phyloP scores from a whole-genome alignment of 2,888 invertebrate genomes.

The Hanleya hanleyi region DNA sequence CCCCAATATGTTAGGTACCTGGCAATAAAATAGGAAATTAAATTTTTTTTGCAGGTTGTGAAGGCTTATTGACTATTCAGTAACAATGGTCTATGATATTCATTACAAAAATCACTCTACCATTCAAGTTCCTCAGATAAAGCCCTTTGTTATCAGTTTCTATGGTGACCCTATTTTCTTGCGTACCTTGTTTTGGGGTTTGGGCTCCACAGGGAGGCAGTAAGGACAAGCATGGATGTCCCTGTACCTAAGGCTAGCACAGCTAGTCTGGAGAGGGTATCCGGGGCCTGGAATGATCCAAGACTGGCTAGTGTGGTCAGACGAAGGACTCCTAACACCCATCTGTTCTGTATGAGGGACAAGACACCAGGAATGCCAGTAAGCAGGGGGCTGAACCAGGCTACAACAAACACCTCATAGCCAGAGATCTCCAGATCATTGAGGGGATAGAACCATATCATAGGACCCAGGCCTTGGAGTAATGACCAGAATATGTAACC shows the following conservation, averaged over 20 bases:
- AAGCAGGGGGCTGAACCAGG: slow-evolving; percentile 56
- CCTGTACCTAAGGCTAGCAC: slow-evolving; percentile 66
- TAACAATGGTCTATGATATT: too few relatives aligned
- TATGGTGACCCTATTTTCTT: too few relatives aligned
- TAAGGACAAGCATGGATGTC: slow-evolving; percentile 62
- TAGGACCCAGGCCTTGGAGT: slow-evolving; percentile 71
- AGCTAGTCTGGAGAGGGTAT: slow-evolving; percentile 64
- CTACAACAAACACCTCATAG: slow-evolving; percentile 70
- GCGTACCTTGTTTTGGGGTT: slow-evolving; percentile 57
- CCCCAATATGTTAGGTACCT: slow-evolving; percentile 67
- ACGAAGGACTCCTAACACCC: slow-evolving; percentile 56
- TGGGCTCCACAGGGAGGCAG: slow-evolving; percentile 62
- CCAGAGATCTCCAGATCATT: slow-evolving; percentile 73
- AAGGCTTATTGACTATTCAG: not conserved
- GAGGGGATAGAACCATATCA: slow-evolving; percentile 74
- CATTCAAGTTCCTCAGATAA: not conserved
- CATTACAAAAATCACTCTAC: not conserved
- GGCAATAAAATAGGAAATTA: slow-evolving; percentile 16
- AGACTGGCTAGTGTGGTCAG: slow-evolving; percentile 56
- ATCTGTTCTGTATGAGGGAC: slow-evolving; percentile 46
- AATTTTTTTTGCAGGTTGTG: not conserved
- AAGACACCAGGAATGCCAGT: slow-evolving; percentile 46
- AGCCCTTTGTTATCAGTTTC: not conserved
- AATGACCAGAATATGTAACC: slow-evolving; percentile 73
- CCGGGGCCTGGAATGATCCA: slow-evolving; percentile 69